These are phyloP conservation scores for Anomalospiza imberbis DNA, from an alignment of 2,797 vertebrate species.

Conservation along the genomic window DNA sequence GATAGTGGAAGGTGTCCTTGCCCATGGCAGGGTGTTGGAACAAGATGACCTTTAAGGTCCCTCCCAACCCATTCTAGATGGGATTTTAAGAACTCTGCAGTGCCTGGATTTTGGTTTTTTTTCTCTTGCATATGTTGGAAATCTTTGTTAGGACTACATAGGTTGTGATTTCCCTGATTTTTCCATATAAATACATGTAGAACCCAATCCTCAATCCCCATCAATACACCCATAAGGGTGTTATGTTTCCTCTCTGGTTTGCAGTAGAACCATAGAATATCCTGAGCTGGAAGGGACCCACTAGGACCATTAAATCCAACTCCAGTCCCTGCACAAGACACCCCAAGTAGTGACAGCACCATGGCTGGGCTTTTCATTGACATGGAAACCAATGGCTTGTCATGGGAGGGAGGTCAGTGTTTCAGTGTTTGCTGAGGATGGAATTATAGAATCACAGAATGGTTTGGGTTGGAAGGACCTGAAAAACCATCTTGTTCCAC, in stretches of 20 bases:
- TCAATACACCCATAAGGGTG: not conserved
- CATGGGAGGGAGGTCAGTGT: not conserved
- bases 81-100: not conserved
- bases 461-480: not conserved
- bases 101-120: not conserved
- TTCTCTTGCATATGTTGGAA: not conserved
- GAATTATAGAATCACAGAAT: not conserved
- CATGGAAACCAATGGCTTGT: not conserved
- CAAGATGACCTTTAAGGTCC: rapidly evolving
- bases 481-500: not conserved
- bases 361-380: not conserved
- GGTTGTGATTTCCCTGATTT: not conserved
- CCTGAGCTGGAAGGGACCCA: not conserved
- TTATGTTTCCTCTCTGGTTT: not conserved
- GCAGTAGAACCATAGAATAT: not conserved
- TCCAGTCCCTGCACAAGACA: not conserved
- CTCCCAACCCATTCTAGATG: not conserved
- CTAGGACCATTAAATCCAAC: not conserved
- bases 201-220: not conserved
- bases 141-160: not conserved
- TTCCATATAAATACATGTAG: not conserved
- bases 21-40: rapidly evolving
- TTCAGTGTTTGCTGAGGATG: not conserved
- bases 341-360: not conserved
- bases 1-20: not conserved